A percentile compares a stretch with the other conserved stretches of the same genome.
phyloP scores from a whole-genome alignment of 2,113 vertebrate species.

The Chaenogobius annularis region DNA sequence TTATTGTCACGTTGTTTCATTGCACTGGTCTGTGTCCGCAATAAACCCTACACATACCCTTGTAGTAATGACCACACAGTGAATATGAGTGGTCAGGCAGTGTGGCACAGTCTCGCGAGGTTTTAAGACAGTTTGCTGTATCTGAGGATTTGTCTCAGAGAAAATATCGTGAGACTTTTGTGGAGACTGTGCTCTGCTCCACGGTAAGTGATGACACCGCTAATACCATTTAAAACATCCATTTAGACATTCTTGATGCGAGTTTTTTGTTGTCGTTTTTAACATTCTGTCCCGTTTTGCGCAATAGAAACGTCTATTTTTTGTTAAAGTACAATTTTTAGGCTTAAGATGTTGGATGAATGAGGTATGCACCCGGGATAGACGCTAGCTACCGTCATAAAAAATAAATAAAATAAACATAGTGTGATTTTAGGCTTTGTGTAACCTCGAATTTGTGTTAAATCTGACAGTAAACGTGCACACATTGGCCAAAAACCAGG shows the following conservation, averaged over 20 bases:
- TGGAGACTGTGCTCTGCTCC: constrained; percentile 17
- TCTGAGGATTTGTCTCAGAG: constrained; percentile 7
- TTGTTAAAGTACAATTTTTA: constrained; percentile 3
- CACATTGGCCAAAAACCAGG: background rate
- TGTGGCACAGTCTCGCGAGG: constrained; percentile 54
- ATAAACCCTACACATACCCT: background rate
- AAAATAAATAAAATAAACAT: background rate
- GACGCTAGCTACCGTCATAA: constrained; percentile 26
- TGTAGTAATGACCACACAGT: background rate
- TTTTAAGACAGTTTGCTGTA: background rate
- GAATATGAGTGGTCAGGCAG: background rate
- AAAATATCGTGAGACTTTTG: constrained; percentile 52
- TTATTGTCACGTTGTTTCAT: background rate
- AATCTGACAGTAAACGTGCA: background rate
- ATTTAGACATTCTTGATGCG: background rate
- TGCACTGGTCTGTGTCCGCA: background rate
- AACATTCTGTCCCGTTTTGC: background rate
- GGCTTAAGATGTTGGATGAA: constrained; percentile 42
- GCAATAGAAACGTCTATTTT: background rate
- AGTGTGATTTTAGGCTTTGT: background rate
- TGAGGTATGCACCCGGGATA: constrained; percentile 27
- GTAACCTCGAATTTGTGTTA: background rate
- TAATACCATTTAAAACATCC: background rate
- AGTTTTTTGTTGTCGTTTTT: background rate
- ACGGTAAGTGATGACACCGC: constrained; percentile 53